Base-by-base conservation (phyloP, 2,888 invertebrate genomes). In the Rosalia funebris region DNA sequence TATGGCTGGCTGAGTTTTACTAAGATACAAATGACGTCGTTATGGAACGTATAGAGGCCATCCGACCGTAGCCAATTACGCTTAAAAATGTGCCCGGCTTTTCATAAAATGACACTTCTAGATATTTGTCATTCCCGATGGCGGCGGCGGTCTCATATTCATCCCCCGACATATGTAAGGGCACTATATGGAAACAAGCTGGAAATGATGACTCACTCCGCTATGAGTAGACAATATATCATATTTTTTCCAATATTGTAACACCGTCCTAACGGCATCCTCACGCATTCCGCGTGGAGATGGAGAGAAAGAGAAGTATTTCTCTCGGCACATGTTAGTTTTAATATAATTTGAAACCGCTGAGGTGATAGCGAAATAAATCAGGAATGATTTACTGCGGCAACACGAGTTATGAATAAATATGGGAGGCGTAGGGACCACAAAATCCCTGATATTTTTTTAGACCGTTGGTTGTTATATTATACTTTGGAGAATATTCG, bases 11-110 rank as follows among this genome's bases (percentile, higher is more conserved):
- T 58, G 63, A 65, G 65, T 68, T 65, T 60, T 58, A 67, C 68
- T 69, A 68, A 71, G 71, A 71, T 72, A 73, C 71, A 74, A 74
- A 75, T 70, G 73, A 73, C 70, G 67, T 75, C 73, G 73, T 74
- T 75, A 73, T 61, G 63, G 59, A 66, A 71, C 71, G 69, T 71
- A 68, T 66, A 34, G 37, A 19, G 37, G 37, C 48, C 37, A 50
- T 32, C 46, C 32, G 32, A 58, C 36, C 37, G 63, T 56, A 62
- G 67, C 74, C 74, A 74, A 73, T 75, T 73, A 74, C 69, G 69
- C 63, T 69, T 65, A 69, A 72, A 71, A 73, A 67, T 69, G 70
- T 62, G 66, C 59, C 59, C 60, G 47, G 63, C 56, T 59, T 66
- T 68, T 58, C 63, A 65, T 66, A 71, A 71, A 70, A 73, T 64